Percentiles rank a stretch among this genome's conserved stretches.
Evolutionary conservation across 2,113 vertebrate species (phyloP).

Genomic region (Cromileptes altivelis): DNA sequence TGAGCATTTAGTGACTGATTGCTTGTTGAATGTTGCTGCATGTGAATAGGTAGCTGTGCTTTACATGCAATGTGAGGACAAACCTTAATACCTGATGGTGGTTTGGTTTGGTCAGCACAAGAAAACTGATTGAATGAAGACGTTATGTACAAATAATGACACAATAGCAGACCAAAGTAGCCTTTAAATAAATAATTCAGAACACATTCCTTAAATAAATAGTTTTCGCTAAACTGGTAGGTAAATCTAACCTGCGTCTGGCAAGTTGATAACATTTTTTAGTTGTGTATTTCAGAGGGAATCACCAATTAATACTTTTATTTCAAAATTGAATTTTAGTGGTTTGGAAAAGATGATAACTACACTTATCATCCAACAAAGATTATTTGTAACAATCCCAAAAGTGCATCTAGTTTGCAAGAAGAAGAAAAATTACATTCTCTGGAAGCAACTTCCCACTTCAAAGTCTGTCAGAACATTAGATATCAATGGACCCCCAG

Average conservation of each 20-base stretch:
- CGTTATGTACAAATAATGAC: background rate
- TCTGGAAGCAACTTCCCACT: constrained; percentile 28
- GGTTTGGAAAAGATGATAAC: constrained; percentile 22
- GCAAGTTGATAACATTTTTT: background rate
- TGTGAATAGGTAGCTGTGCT: no score
- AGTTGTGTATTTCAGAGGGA: constrained; percentile 1
- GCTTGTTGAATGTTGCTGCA: no score
- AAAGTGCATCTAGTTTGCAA: constrained; percentile 31
- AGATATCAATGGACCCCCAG: constrained; percentile 66
- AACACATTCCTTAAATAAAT: background rate
- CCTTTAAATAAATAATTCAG: background rate
- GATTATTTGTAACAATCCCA: constrained; percentile 33
- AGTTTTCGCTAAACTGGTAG: background rate
- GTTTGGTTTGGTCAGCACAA: constrained; percentile 1
- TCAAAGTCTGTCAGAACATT: constrained; percentile 60
- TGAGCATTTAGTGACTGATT: background rate
- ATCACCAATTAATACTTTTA: constrained; percentile 6
- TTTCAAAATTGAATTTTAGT: constrained; percentile 8
- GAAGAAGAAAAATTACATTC: constrained; percentile 25
- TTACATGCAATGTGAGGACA: no score
- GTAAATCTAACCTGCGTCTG: background rate
- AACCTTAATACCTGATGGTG: background rate
- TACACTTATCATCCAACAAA: constrained; percentile 31
- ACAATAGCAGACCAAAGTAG: background rate
- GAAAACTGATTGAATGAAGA: background rate